Conservation (phyloP, 2,113 vertebrate genomes). For the Clupea harengus region DNA sequence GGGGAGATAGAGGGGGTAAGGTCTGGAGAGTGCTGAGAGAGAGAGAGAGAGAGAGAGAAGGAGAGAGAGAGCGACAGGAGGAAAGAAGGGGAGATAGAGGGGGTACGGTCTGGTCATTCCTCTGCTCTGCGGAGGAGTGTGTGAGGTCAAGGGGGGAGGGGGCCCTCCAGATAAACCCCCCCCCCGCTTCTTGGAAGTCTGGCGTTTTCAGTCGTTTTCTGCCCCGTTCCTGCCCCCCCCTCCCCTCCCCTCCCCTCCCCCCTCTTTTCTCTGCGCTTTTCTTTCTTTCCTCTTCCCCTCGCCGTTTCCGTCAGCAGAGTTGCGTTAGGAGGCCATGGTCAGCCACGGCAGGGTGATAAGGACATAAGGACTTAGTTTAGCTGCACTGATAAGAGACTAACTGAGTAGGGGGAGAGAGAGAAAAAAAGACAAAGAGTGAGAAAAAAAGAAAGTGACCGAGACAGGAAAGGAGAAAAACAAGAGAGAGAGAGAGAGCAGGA, state of each 20-base stretch:
- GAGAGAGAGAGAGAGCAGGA: neutral
- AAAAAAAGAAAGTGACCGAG: neutral
- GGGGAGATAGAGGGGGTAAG: slow-evolving; percentile 1
- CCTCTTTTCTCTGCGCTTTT: slow-evolving; percentile 11
- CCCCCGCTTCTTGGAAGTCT: slow-evolving; percentile 44
- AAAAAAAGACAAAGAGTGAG: slow-evolving; percentile 39
- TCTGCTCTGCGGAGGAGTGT: slow-evolving; percentile 40
- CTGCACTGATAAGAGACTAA: slow-evolving; percentile 42
- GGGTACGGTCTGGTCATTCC: slow-evolving; percentile 40
- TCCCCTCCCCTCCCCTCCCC: no score
- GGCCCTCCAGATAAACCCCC: slow-evolving; percentile 48
- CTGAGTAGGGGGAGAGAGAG: slow-evolving; percentile 15
- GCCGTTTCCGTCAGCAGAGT: slow-evolving; percentile 48
- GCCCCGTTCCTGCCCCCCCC: neutral
- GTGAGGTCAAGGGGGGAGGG: slow-evolving; percentile 35
- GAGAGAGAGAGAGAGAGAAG: slow-evolving; percentile 16
- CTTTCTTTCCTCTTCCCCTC: slow-evolving; percentile 12
- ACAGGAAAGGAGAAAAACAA: neutral
- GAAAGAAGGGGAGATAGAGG: neutral
- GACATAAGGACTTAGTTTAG: slow-evolving; percentile 47
- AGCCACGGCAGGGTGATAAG: slow-evolving; percentile 51
- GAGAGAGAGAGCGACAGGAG: neutral
- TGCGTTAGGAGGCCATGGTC: slow-evolving; percentile 56
- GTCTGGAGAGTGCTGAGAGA: neutral
- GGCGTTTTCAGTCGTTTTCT: slow-evolving; percentile 44